Conservation (phyloP, 1,140 invertebrate species). For the Nylanderia fulva region DNA sequence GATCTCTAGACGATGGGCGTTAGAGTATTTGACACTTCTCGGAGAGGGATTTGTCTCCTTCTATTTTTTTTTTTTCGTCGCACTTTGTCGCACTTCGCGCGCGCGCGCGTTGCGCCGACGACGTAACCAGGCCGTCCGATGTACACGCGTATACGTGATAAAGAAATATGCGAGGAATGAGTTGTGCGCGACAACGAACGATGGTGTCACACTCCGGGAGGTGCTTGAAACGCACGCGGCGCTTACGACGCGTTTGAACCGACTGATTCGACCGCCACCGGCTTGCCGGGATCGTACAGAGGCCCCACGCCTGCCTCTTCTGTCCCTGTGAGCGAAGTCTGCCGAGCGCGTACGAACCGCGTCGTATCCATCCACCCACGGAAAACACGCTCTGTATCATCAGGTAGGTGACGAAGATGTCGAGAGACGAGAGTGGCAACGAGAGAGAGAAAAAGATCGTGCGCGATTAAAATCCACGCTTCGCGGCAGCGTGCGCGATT, state of each 20-base stretch:
- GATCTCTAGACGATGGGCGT: conserved; percentile 26
- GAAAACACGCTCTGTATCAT: conserved; percentile 69
- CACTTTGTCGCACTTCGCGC: conserved; percentile 52
- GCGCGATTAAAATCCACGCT: conserved; percentile 41
- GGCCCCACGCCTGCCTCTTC: conserved; percentile 74
- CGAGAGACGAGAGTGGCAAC: neutral
- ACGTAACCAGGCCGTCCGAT: neutral
- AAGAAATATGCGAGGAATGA: neutral
- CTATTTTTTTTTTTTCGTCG: too few relatives aligned
- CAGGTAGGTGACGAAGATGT: conserved; percentile 37
- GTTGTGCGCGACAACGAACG: neutral
- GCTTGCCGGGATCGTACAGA: conserved; percentile 76
- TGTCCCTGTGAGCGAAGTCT: conserved; percentile 51
- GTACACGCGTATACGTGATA: neutral
- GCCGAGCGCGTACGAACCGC: conserved; percentile 70
- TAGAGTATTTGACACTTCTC: neutral
- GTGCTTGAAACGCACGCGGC: conserved; percentile 67
- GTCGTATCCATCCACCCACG: conserved; percentile 58
- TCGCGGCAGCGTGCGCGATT: conserved; percentile 17
- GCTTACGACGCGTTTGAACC: conserved; percentile 81
- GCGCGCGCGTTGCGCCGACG: conserved; percentile 59
- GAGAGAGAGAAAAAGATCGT: conserved; percentile 16
- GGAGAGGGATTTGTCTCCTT: conserved; percentile 10
- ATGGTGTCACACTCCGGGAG: neutral
- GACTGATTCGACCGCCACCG: conserved; percentile 75